phyloP scores from a whole-genome alignment of 1,140 invertebrate species.

The Apocrypta bakeri region DNA sequence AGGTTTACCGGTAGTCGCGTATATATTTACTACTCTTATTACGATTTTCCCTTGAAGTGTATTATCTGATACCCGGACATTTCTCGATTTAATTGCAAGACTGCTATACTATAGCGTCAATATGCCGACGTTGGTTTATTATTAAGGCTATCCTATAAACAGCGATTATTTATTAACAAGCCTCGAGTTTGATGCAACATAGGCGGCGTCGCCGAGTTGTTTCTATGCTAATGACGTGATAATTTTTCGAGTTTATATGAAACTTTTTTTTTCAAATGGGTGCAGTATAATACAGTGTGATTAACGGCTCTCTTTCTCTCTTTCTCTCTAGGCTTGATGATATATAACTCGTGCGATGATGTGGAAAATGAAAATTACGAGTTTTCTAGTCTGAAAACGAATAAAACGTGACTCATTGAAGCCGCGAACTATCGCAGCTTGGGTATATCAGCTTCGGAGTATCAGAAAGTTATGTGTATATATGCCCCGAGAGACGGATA shows the following conservation, averaged over 20 bases:
- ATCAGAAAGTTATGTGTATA: conserved; percentile 6
- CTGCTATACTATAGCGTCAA: neutral
- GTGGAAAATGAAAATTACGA: neutral
- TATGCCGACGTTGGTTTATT: conserved; percentile 3
- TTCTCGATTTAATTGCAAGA: conserved; percentile 23
- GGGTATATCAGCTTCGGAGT: neutral
- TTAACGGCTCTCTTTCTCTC: neutral
- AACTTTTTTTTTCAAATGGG: neutral
- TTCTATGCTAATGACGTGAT: conserved; percentile 32
- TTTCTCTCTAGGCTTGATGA: neutral
- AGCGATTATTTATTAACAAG: conserved; percentile 39
- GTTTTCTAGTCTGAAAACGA: neutral
- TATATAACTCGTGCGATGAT: neutral
- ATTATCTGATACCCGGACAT: conserved; percentile 24
- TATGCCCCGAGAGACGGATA: neutral
- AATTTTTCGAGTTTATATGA: conserved; percentile 9
- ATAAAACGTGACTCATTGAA: conserved; percentile 32
- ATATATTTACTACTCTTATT: conserved; percentile 26
- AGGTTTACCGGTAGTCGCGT: conserved; percentile 30
- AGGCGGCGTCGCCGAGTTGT: neutral
- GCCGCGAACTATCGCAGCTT: neutral
- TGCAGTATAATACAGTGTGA: neutral
- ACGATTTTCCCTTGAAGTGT: conserved; percentile 18
- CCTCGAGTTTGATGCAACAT: neutral
- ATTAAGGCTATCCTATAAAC: conserved; percentile 34